phyloP scores from a whole-genome alignment of 2,888 invertebrate genomes.

The Heliconius charithonia region DNA sequence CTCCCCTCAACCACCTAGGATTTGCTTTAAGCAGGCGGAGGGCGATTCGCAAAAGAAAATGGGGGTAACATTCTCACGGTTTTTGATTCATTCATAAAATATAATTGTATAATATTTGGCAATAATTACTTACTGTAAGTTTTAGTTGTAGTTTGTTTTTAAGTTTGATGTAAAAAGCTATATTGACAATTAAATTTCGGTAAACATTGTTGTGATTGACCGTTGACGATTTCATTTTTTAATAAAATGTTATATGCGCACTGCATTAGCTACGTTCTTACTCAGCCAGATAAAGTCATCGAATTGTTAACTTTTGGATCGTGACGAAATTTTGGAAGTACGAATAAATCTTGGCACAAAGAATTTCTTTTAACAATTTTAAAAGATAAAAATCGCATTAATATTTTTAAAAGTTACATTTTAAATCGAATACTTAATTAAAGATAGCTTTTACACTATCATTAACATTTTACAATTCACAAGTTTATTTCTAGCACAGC shows the following conservation, averaged over 20 bases:
- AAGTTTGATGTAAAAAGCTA: background rate
- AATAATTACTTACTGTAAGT: background rate
- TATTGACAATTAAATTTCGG: no score
- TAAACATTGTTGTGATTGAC: background rate
- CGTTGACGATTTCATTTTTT: background rate
- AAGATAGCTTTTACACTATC: no score
- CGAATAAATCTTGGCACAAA: no score
- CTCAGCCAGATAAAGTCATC: background rate
- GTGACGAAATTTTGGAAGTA: background rate
- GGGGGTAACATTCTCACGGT: slow-evolving; percentile 51
- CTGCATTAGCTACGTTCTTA: background rate
- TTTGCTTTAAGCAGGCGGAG: slow-evolving; percentile 56
- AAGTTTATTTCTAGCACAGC: no score
- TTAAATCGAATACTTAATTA: no score
- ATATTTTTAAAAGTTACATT: background rate
- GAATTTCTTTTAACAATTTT: no score
- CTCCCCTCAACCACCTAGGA: slow-evolving; percentile 53
- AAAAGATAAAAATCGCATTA: background rate
- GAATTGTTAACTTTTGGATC: background rate
- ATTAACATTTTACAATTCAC: no score
- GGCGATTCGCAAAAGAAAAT: slow-evolving; percentile 52
- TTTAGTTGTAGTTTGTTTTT: background rate
- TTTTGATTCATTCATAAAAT: slow-evolving; percentile 21
- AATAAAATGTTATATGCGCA: background rate
- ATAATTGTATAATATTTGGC: slow-evolving; percentile 15